Base-by-base conservation (phyloP, 2,888 invertebrate species). In the Calliopum simillimum region DNA sequence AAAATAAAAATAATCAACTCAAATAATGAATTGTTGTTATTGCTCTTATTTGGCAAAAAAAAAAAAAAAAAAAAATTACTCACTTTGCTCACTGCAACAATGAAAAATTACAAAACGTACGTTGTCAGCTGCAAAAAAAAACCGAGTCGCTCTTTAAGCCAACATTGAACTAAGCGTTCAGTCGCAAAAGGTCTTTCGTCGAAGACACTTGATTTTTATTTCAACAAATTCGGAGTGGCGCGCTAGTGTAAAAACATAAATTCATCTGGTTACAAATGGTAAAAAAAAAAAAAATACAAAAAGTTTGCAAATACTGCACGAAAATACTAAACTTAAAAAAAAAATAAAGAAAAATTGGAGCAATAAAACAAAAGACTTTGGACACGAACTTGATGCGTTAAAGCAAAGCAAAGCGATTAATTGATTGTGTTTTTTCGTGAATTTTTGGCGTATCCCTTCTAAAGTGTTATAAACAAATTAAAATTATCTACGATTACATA, bases 181-280 rank as follows among this genome's bases (percentile, higher is more conserved):
- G 58, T 67, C 46, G 59, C 59, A 67, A 21, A 67, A 16, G 47
- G 58, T 59, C 67, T 58, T 67, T 67, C 19, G 67, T 67, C 33
- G 49, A 49, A 67, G 41, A 47, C 59, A 47, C 59, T 41, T 67
- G 47, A 66, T 46, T 59, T 67, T 14, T 14, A 8, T 33, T 33
- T 8, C 33, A 33, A 59, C 49, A 21, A 59, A 44, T 49, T 49
- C 59, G 67, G 59, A 59, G 67, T 67, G 67, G 67, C 59, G 59
- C 67, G 67, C 49, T 49, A 59, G 59, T 67, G 67, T 67, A 67
- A 67, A 71, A 61, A 62, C 67, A 25, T 46, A 44, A 69, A 71
- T 70, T 73, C 71, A 71, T 71, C 73, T 73, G 70, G 73, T 73
- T 73, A 70, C 69, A 67, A 23, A 53, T 67, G 71, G 71, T 73